Evolutionary conservation across 2,888 invertebrate genomes (phyloP).

Genomic region (Volucella inflata): DNA sequence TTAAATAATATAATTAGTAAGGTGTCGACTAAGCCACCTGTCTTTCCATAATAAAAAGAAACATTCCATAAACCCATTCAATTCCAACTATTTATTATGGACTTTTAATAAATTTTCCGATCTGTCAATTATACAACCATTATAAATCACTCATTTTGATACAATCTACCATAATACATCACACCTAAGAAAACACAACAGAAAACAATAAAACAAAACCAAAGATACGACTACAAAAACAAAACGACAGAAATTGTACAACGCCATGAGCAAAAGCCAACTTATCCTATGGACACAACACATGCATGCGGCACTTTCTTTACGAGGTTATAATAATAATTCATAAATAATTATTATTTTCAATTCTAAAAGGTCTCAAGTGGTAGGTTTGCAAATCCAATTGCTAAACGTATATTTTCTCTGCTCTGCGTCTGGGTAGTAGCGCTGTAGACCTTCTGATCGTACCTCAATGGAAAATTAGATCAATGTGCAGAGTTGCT

Average conservation of each 20-base stretch:
- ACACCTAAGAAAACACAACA: constrained; percentile 74
- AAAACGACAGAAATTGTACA: constrained; percentile 37
- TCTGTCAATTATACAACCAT: constrained; percentile 77
- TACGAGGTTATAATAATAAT: constrained; percentile 72
- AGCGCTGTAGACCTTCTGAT: constrained; percentile 23
- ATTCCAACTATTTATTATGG: constrained; percentile 50
- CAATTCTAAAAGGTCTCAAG: constrained; percentile 59
- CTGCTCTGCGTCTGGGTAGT: constrained; percentile 7
- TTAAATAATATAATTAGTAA: constrained; percentile 12
- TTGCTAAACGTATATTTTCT: constrained; percentile 24
- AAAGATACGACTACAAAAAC: constrained; percentile 52
- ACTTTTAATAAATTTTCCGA: constrained; percentile 77
- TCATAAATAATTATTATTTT: constrained; percentile 73
- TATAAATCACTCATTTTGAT: constrained; percentile 77
- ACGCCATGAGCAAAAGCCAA: constrained; percentile 36
- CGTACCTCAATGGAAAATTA: constrained; percentile 57
- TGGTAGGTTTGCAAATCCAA: constrained; percentile 5
- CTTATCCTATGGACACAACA: constrained; percentile 49
- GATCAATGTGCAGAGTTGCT: constrained; percentile 67
- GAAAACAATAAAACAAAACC: constrained; percentile 24
- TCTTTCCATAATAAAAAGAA: constrained; percentile 11
- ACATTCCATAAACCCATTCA: not conserved
- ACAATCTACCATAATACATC: constrained; percentile 76
- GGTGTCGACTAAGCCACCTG: constrained; percentile 40
- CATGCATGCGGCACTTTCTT: constrained; percentile 48